Evolutionary conservation across 2,113 vertebrate species (phyloP).

Genomic region (Gavialis gangeticus): DNA sequence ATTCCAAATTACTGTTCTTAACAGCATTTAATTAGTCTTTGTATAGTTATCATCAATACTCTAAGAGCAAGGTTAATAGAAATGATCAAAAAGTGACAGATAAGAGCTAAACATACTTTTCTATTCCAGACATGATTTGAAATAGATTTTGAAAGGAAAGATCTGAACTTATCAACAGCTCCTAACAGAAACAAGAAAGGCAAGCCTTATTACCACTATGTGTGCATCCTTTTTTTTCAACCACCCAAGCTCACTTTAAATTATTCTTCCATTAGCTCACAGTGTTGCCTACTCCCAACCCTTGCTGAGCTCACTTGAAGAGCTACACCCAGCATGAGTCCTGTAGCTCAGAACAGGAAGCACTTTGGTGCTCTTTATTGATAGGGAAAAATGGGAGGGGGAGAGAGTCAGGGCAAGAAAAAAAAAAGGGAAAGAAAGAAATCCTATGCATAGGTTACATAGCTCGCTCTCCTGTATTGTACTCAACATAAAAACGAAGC

Average conservation of each 20-base stretch:
- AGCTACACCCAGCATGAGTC: slow-evolving; percentile 68
- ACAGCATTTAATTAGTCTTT: slow-evolving; percentile 43
- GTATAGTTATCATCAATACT: neutral
- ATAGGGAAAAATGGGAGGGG: slow-evolving; percentile 33
- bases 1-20: slow-evolving; percentile 26
- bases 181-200: slow-evolving; percentile 61
- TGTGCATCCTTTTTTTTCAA: slow-evolving; percentile 50
- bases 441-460: neutral
- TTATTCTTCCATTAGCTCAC: slow-evolving; percentile 72
- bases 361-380: slow-evolving; percentile 64
- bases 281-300: slow-evolving; percentile 56
- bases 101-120: slow-evolving; percentile 39
- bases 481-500: neutral
- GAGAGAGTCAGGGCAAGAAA: neutral
- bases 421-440: neutral
- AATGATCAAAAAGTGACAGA: slow-evolving; percentile 43
- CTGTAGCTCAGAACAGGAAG: slow-evolving; percentile 64
- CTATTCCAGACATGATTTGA: slow-evolving; percentile 9
- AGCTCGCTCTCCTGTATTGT: neutral
- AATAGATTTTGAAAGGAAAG: slow-evolving; percentile 53
- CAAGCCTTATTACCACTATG: slow-evolving; percentile 47
- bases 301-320: slow-evolving; percentile 75
- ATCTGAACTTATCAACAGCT: slow-evolving; percentile 59
- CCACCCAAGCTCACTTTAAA: slow-evolving; percentile 64
- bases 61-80: slow-evolving; percentile 12